Evolutionary conservation across 2,888 invertebrate species (phyloP), one percentile per base, ranked within the genome.

Genomic region (Pterobdella sp.): DNA sequence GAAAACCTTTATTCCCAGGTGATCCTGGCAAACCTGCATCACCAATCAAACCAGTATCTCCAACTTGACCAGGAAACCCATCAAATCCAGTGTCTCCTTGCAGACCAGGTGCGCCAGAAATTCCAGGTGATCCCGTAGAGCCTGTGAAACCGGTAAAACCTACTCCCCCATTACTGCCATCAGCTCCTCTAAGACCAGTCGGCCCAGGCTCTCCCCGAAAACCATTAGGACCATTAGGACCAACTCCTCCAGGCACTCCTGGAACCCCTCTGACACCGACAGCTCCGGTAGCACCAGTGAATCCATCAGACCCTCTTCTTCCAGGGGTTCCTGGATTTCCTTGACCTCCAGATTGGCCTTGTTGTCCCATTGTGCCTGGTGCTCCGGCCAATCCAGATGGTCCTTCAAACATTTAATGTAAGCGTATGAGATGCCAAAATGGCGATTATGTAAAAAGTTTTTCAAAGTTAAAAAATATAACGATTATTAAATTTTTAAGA

Each of bases 311-410:
- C 26, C 26, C 26, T 36, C 56, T 42, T 18, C 60, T n/a, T 2
- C 37, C 2, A 31, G 42, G n/a, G 26, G 35, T 7, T 60, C 63
- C 32, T 52, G 37, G 31, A 22, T 22, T 26, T 35, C 64, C 60
- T 35, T 67, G 68, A 18, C 32, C 18, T 67, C 76, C 74, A 1
- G 73, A 26, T 7, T 34, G 0, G 22, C 71, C 71, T 60, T 63
- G 71, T 26, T 10, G 2, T 0, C 71, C 71, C 7, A 36, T 29
- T 37, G 36, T 26, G 34, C 71, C 71, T 29, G 14, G n/a, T 7
- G 7, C 56, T 56, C 73, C 73, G 3, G 69, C 29, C 22, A 2
- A 4, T 7, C 66, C 72, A 3, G 65, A 34, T 29, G 29, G 26
- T 3, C 35, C 65, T 26, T 0, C 68, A 49, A 49, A n/a, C 14